Conservation (phyloP, 2,113 vertebrate species). For the Channa maculata region DNA sequence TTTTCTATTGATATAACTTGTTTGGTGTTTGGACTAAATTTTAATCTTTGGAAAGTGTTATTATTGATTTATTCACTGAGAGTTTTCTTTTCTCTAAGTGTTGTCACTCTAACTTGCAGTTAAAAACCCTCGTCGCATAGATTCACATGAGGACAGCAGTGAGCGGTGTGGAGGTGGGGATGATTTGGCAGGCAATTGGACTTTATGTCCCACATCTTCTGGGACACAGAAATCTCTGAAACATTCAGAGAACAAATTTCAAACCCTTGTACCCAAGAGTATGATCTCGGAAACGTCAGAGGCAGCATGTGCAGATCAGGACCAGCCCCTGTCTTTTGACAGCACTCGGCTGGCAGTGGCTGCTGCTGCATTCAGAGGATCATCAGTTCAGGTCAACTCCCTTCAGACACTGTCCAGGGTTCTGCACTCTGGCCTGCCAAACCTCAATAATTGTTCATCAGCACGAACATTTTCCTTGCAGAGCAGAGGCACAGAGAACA, state of each 20-base stretch:
- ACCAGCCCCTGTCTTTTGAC: constrained; percentile 83
- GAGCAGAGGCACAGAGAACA: not conserved
- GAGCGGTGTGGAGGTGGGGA: not conserved
- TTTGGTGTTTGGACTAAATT: not conserved
- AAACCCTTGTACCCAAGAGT: not conserved
- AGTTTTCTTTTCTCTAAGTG: not conserved
- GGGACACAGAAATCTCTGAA: not conserved
- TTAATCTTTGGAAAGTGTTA: not conserved
- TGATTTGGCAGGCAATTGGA: not conserved
- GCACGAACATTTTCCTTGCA: constrained; percentile 3
- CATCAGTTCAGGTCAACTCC: constrained; percentile 18
- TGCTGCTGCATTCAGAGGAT: constrained; percentile 70
- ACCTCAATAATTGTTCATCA: constrained; percentile 58
- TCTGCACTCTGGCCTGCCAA: constrained; percentile 79
- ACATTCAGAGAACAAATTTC: not conserved
- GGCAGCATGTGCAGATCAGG: constrained; percentile 56
- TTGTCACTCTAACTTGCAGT: constrained; percentile 47
- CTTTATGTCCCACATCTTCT: constrained; percentile 19
- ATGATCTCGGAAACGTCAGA: constrained; percentile 27
- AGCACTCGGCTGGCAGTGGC: constrained; percentile 72
- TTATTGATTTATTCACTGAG: too few relatives aligned
- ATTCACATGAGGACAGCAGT: not conserved
- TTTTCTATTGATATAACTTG: not conserved
- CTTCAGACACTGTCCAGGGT: constrained; percentile 67
- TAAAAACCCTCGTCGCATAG: constrained; percentile 46